Evolutionary conservation across 2,888 invertebrate species (phyloP), one percentile per base, ranked within the genome.

Genomic region (Tortricodes alternella): DNA sequence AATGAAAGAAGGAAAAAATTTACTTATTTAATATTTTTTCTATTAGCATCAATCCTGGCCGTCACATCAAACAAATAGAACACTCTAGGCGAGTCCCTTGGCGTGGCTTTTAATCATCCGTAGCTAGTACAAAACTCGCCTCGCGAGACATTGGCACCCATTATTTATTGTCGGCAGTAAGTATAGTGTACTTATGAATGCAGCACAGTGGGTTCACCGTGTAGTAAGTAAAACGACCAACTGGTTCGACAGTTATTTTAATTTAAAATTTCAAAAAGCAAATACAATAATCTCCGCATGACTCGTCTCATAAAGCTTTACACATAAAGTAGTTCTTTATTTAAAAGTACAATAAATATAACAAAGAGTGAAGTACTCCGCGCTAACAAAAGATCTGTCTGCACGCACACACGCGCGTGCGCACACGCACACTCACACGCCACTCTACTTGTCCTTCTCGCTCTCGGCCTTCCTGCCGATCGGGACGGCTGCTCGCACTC

Each of bases 401-500:
- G 52, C 78, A 9, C 11, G 29, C 29, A 29, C 46, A 93, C 87
- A 15, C 94, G 93, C 56, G 95, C 51, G 59, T 92, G 49, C 43
- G 83, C 58, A 59, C 77, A 74, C 43, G 81, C 76, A 53, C 78
- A 75, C 55, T 74, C 76, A 43, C 79, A 51, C 27, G 34, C 32
- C 46, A 51, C 69, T 83, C 92, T 95, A 96, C 92, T 96, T 95
- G 91, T 96, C 96, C 92, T 96, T 96, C 80, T 95, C 94, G 76
- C 95, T 94, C 81, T 97, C 96, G 66, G 93, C 81, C 91, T 96
- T 96, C 92, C 96, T 95, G 85, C 96, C 96, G 84, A 97, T 94
- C 64, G 97, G 97, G 85, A 97, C 94, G 70, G 96, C 96, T 73
- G 95, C 96, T 85, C 95, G 95, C 74, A 97, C 95, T 85, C 97